A percentile compares a stretch with the other conserved stretches of the same genome.
phyloP scores from a whole-genome alignment of 1,140 invertebrate species.

The Helicoverpa armigera region DNA sequence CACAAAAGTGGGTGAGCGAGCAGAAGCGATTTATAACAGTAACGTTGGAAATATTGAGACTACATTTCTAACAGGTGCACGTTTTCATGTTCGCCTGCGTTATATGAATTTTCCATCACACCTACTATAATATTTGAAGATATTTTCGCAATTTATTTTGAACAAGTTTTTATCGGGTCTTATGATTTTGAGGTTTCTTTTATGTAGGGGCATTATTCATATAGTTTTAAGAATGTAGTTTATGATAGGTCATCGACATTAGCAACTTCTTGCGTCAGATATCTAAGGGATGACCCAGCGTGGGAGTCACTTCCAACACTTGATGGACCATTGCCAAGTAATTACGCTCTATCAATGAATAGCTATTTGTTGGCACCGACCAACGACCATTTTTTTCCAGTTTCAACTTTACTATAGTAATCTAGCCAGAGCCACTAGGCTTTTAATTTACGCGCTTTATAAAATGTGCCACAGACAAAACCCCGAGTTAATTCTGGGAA shows the following conservation, averaged over 20 bases:
- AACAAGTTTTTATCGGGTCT: too few relatives aligned
- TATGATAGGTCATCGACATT: constrained; percentile 33
- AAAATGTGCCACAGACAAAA: neutral
- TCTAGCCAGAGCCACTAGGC: neutral
- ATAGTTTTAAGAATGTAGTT: neutral
- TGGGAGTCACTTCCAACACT: constrained; percentile 26
- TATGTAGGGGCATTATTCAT: too few relatives aligned
- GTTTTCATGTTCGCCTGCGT: neutral
- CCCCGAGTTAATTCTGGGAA: too few relatives aligned
- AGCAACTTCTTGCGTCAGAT: neutral
- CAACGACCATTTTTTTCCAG: constrained; percentile 9
- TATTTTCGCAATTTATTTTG: too few relatives aligned
- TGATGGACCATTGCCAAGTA: constrained; percentile 47
- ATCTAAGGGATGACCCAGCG: neutral
- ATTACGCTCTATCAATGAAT: constrained; percentile 32
- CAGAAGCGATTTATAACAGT: neutral
- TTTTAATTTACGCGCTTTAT: neutral
- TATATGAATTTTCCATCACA: neutral
- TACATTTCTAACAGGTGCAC: too few relatives aligned
- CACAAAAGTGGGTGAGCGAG: neutral
- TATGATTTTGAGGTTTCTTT: too few relatives aligned
- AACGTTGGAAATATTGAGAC: neutral
- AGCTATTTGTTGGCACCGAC: constrained; percentile 43
- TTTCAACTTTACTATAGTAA: neutral
- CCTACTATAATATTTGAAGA: too few relatives aligned